phyloP scores from a whole-genome alignment of 2,797 vertebrate genomes.

The Rhinogobio ventralis region DNA sequence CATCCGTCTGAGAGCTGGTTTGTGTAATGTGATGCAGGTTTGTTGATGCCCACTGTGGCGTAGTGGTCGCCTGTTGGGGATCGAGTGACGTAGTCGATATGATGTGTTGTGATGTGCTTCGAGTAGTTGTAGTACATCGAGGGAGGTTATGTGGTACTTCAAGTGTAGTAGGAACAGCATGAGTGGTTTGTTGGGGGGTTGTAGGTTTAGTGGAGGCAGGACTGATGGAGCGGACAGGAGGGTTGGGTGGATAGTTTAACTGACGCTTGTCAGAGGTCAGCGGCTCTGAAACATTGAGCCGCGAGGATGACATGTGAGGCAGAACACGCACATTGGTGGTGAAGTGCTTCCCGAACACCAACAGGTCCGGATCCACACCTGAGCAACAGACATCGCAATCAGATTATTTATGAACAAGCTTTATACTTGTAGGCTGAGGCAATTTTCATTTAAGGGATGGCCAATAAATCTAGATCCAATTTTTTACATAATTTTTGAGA shows the following conservation, averaged over 20 bases:
- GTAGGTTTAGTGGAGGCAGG: conserved; percentile 29
- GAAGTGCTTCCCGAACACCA: conserved; percentile 89
- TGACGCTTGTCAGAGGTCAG: conserved; percentile 78
- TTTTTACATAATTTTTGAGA: too few relatives aligned
- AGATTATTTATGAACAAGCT: not conserved
- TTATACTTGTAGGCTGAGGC: not conserved
- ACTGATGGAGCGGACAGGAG: conserved; percentile 20
- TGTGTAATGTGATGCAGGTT: not conserved
- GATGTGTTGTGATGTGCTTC: not conserved
- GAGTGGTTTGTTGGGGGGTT: conserved; percentile 21
- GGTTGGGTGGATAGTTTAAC: conserved; percentile 66
- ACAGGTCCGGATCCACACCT: conserved; percentile 93
- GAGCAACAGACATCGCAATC: conserved; percentile 22
- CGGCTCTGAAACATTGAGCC: conserved; percentile 72
- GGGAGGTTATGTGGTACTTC: conserved; percentile 36
- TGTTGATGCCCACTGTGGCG: not conserved
- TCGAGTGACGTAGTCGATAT: not conserved
- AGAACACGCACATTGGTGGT: conserved; percentile 72
- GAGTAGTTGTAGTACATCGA: not conserved
- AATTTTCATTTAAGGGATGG: not conserved
- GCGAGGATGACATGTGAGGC: conserved; percentile 71
- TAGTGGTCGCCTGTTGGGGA: conserved; percentile 9
- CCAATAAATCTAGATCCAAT: too few relatives aligned
- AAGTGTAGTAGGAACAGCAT: conserved; percentile 4
- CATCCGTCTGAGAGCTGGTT: not conserved